Conservation (phyloP, 2,888 invertebrate species). For the Icerya purchasi region DNA sequence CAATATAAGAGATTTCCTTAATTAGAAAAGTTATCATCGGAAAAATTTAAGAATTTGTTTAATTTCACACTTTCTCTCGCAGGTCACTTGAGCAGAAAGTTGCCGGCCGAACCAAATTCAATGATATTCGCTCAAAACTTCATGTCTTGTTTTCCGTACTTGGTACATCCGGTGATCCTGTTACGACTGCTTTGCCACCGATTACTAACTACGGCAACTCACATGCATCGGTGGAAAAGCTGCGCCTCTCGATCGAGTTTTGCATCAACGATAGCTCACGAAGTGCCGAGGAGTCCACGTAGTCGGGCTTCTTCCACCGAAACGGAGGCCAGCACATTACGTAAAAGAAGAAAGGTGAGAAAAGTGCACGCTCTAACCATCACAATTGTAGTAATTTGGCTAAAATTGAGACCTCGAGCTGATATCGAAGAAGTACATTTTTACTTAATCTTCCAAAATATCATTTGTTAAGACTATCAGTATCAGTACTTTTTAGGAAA, state of each 20-base stretch:
- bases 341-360: slow-evolving; percentile 25
- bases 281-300: slow-evolving; percentile 23
- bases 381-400: neutral
- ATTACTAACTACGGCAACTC: slow-evolving; percentile 30
- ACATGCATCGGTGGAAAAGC: slow-evolving; percentile 27
- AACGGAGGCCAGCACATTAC: slow-evolving; percentile 25
- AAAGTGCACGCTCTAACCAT: neutral
- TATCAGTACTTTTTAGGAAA: too few species aligned
- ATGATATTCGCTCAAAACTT: slow-evolving; percentile 24
- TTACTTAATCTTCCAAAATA: too few species aligned
- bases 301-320: slow-evolving; percentile 26
- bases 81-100: slow-evolving; percentile 17
- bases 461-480: too few species aligned
- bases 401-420: neutral
- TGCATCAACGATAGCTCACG: slow-evolving; percentile 25
- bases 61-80: too few species aligned
- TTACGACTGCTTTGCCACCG: slow-evolving; percentile 33
- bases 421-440: neutral
- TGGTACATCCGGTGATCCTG: slow-evolving; percentile 33
- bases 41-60: neutral
- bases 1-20: too few species aligned
- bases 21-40: too few species aligned
- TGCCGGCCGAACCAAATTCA: slow-evolving; percentile 21
- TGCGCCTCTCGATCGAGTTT: slow-evolving; percentile 28
- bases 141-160: slow-evolving; percentile 28